Base-by-base conservation (phyloP, 2,797 vertebrate genomes). In the Myotis myotis region DNA sequence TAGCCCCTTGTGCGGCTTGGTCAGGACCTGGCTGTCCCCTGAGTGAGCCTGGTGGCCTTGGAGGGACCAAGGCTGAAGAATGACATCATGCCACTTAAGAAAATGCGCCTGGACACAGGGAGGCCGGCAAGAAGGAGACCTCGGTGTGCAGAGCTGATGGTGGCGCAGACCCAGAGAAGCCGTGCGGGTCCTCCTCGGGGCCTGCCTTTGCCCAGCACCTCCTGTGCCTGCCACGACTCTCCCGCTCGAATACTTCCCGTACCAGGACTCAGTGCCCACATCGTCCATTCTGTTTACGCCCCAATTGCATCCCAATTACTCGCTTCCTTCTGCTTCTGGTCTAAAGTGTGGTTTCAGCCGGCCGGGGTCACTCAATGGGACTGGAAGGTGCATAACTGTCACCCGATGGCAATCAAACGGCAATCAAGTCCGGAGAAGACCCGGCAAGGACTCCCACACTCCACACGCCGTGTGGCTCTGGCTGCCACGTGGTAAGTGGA, bases 381-480 rank as follows among this genome's bases (percentile, higher is more conserved):
- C 10, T 25, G 47, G 53, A 62, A 20, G 23, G 44, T 20, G 23
- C 36, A 6, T 19, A 38, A 47, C 47, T 0, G 0, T n/a, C 16
- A 23, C 78, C 60, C 25, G 22, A 0, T 53, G 9, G 17, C 23
- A 12, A 60, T 28, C 57, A 60, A 28, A 28, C 0, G 5, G 25
- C 57, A 28, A 0, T 23, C 36, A 28, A 4, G 2, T 11, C 10
- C 0, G 36, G 28, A 49, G 23, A 17, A 87, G n/a, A 33, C 71
- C 25, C 36, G 33, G 11, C 30, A 13, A 4, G 13, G 2, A 6
- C 20, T 11, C 75, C 36, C 44, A 9, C 10, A 0, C 9, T 49
- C 36, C 25, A 25, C 6, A 0, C 2, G 0, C 30, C n/a, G 30
- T 25, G n/a, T 3, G 66, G 5, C 20, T 60, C 53, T 28, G 0